A percentile compares a stretch with the other conserved stretches of the same genome.
Evolutionary conservation across 2,888 invertebrate genomes (phyloP).

Genomic region (Acholoe squamosa): DNA sequence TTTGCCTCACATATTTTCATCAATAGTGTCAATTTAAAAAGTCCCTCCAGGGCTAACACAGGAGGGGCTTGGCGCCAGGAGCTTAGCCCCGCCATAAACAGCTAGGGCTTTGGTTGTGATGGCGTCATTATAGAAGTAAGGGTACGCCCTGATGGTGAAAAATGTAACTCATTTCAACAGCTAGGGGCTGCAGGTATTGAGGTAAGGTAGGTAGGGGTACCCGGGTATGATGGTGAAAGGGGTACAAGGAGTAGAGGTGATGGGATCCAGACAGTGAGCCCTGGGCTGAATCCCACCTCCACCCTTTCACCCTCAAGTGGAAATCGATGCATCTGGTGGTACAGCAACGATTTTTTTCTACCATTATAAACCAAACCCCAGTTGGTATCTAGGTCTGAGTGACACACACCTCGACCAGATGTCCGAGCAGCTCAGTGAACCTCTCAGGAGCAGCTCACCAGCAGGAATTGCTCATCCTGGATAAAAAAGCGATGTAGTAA

Average conservation of each 20-base stretch:
- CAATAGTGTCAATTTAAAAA: background rate
- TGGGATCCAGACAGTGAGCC: background rate
- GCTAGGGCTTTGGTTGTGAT: background rate
- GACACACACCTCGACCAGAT: background rate
- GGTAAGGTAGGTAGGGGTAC: background rate
- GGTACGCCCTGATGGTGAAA: background rate
- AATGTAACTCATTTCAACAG: constrained; percentile 2
- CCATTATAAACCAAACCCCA: background rate
- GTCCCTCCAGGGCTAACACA: background rate
- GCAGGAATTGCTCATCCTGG: no score
- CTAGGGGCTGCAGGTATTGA: background rate
- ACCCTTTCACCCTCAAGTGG: background rate
- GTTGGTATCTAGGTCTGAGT: background rate
- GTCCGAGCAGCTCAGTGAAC: background rate
- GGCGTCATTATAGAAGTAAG: background rate
- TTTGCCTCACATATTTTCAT: no score
- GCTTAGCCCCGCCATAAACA: background rate
- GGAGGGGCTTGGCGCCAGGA: background rate
- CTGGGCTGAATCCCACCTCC: background rate
- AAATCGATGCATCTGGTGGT: constrained; percentile 11
- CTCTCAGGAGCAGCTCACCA: no score
- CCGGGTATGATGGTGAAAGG: background rate
- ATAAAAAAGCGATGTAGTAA: no score
- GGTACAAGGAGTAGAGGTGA: background rate
- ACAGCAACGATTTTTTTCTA: constrained; percentile 14